Evolutionary conservation across 2,888 invertebrate genomes (phyloP).

Genomic region (Galeopsomyia nigrocyanea): DNA sequence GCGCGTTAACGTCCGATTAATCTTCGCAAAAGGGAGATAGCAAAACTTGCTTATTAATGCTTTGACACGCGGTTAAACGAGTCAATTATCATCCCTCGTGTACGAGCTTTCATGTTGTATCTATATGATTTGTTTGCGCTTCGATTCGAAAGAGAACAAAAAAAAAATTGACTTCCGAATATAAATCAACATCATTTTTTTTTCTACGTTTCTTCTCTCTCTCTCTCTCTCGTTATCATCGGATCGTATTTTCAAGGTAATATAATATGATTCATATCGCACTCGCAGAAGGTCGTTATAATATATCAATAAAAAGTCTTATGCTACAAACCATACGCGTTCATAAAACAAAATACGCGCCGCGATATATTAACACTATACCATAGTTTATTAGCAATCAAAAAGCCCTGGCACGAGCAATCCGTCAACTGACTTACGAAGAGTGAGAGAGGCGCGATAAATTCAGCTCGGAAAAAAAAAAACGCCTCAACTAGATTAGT

Average conservation of each 20-base stretch:
- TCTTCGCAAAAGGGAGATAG: slow-evolving; percentile 33
- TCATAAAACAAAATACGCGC: background rate
- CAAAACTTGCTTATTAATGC: slow-evolving; percentile 13
- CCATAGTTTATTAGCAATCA: slow-evolving; percentile 8
- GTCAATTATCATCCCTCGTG: background rate
- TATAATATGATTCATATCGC: no score
- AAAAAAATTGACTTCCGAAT: no score
- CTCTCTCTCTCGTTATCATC: no score
- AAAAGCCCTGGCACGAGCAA: background rate
- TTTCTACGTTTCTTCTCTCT: no score
- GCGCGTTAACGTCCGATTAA: slow-evolving; percentile 2
- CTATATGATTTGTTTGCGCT: no score
- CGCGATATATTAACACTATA: background rate
- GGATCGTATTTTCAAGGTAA: no score
- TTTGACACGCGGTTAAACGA: slow-evolving; percentile 19
- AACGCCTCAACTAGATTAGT: slow-evolving; percentile 18
- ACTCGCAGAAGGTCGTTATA: background rate
- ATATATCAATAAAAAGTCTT: slow-evolving; percentile 6
- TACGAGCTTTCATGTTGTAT: no score
- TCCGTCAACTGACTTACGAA: background rate
- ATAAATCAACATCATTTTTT: no score
- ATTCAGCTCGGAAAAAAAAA: slow-evolving; percentile 12
- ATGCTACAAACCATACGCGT: background rate
- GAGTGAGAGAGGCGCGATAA: slow-evolving; percentile 11
- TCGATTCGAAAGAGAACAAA: no score